Evolutionary conservation across 2,797 vertebrate genomes (phyloP).

Genomic region (Pseudomugil tenellus): DNA sequence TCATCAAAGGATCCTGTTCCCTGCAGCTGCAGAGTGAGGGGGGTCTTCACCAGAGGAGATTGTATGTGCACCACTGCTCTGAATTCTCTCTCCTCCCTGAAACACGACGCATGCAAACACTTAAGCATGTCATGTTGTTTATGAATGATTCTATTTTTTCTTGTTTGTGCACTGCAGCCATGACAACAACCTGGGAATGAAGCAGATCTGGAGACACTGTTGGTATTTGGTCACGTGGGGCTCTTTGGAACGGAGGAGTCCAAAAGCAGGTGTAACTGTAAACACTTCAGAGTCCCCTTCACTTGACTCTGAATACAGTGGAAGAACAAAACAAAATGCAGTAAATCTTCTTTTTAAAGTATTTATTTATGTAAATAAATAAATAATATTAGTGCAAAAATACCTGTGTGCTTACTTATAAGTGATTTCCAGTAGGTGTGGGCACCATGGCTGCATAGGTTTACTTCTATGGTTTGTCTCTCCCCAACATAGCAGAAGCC

Average conservation of each 20-base stretch:
- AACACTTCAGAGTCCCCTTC: slow-evolving; percentile 72
- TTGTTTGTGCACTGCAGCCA: background rate
- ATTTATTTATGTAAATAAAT: too few relatives aligned
- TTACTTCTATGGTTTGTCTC: slow-evolving; percentile 76
- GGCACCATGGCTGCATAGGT: slow-evolving; percentile 80
- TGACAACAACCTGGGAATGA: slow-evolving; percentile 86
- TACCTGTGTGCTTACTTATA: slow-evolving; percentile 74
- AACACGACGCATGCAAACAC: slow-evolving; percentile 29
- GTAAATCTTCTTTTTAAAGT: too few relatives aligned
- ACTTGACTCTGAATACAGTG: slow-evolving; percentile 50
- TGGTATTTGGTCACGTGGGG: slow-evolving; percentile 56
- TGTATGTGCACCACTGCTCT: slow-evolving; percentile 75
- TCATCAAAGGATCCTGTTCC: slow-evolving; percentile 82
- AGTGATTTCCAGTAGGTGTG: slow-evolving; percentile 85
- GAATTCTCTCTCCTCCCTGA: slow-evolving; percentile 80
- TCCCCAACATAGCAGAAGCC: slow-evolving; percentile 85
- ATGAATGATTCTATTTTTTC: background rate
- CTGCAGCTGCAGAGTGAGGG: slow-evolving; percentile 76
- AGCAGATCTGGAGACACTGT: slow-evolving; percentile 83
- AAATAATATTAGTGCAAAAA: background rate
- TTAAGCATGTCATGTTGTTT: background rate
- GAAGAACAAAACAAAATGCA: slow-evolving; percentile 13
- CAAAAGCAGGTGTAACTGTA: slow-evolving; percentile 80
- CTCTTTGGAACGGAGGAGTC: slow-evolving; percentile 78
- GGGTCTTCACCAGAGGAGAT: slow-evolving; percentile 83